Conservation (phyloP, 2,113 vertebrate species). For the Leptobrachium ailaonicum region DNA sequence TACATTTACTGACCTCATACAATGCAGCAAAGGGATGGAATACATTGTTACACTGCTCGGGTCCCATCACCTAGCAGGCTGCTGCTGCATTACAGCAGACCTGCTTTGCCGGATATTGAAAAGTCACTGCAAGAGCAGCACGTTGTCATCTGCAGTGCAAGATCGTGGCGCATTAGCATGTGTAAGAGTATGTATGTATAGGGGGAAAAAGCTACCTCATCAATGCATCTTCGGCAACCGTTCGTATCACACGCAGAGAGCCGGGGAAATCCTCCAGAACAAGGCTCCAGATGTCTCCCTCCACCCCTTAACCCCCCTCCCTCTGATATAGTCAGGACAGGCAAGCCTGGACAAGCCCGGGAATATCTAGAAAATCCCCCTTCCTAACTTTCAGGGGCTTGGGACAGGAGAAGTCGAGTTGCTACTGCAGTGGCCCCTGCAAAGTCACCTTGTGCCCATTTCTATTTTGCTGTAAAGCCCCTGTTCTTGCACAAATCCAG, state of each 20-base stretch:
- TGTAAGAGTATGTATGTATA: not conserved
- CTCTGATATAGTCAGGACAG: slow-evolving; percentile 42
- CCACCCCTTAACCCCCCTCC: not conserved
- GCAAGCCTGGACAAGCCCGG: slow-evolving; percentile 62
- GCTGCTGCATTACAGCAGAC: slow-evolving; percentile 36
- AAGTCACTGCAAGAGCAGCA: slow-evolving; percentile 36
- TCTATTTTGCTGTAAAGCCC: not conserved
- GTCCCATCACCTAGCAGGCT: slow-evolving; percentile 12
- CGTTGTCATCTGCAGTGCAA: slow-evolving; percentile 31
- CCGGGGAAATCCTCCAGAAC: slow-evolving; percentile 18
- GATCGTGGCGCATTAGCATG: slow-evolving; percentile 20
- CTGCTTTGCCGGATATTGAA: not conserved
- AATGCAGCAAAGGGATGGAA: slow-evolving; percentile 27
- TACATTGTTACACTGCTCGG: slow-evolving; percentile 16
- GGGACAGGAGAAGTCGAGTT: not conserved
- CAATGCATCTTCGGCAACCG: slow-evolving; percentile 25
- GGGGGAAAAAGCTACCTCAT: slow-evolving; percentile 8
- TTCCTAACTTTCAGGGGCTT: slow-evolving; percentile 23
- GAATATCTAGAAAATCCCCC: slow-evolving; percentile 55
- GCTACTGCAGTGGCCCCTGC: slow-evolving; percentile 20
- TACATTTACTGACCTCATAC: slow-evolving; percentile 43
- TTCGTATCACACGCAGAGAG: slow-evolving; percentile 13
- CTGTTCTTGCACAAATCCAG: not conserved
- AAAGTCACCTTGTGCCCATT: slow-evolving; percentile 41
- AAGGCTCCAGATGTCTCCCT: slow-evolving; percentile 5